Evolutionary conservation across 2,113 vertebrate genomes (phyloP).

Genomic region (Lophotis ruficrista): DNA sequence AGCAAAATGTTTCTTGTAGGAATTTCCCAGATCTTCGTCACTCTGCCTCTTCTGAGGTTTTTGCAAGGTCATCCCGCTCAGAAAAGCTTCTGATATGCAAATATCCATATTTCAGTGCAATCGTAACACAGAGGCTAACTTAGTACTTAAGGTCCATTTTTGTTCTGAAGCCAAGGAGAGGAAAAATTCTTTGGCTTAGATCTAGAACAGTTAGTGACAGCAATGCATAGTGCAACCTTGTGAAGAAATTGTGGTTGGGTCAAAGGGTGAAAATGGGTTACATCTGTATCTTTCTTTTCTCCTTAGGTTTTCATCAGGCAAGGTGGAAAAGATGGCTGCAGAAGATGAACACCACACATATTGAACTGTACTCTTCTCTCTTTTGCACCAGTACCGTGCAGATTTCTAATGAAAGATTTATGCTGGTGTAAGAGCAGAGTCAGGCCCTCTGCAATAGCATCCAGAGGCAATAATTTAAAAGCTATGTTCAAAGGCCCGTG

Average conservation of each 20-base stretch:
- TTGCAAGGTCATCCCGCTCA: background rate
- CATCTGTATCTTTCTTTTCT: background rate
- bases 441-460: background rate
- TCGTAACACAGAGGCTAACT: background rate
- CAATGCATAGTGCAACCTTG: background rate
- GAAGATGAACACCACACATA: background rate
- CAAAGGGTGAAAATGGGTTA: background rate
- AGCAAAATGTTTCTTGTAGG: background rate
- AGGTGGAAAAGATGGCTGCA: background rate
- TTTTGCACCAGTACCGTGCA: background rate
- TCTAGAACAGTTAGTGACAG: background rate
- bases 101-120: background rate
- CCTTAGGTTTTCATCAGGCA: background rate
- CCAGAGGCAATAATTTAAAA: background rate
- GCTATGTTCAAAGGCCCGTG: rapidly evolving
- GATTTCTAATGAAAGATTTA: background rate
- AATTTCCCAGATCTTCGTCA: background rate
- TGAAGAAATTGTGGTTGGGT: background rate
- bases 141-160: background rate
- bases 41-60: background rate
- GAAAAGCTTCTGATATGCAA: background rate
- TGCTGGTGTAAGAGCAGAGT: background rate
- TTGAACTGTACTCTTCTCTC: background rate
- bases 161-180: background rate
- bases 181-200: background rate